phyloP scores from a whole-genome alignment of 2,113 vertebrate species.

The Panthera leo region DNA sequence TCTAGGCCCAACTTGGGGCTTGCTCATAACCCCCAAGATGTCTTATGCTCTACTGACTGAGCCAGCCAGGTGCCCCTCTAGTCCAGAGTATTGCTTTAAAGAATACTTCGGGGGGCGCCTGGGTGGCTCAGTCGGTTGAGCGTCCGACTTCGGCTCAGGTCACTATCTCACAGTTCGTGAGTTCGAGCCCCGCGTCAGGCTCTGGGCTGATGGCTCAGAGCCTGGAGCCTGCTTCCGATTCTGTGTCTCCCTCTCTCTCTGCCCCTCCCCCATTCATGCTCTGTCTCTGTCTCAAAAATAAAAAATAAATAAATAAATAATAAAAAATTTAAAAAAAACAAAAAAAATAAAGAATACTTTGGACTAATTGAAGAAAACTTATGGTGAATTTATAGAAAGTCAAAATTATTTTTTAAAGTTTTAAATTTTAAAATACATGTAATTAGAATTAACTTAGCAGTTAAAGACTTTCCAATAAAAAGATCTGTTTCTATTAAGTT shows the following conservation, averaged over 20 bases:
- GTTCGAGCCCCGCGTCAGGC: too few relatives aligned
- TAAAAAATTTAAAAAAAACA: too few relatives aligned
- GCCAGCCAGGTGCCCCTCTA: neutral
- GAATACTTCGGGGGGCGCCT: neutral
- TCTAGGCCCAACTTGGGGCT: neutral
- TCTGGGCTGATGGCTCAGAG: too few relatives aligned
- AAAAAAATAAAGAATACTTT: neutral
- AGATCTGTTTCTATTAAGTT: neutral
- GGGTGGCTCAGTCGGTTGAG: too few relatives aligned
- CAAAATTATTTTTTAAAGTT: neutral
- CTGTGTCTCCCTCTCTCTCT: too few relatives aligned
- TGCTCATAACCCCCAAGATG: neutral
- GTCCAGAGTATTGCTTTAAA: neutral
- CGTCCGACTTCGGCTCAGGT: too few relatives aligned
- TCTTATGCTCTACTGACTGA: neutral
- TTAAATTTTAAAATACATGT: neutral
- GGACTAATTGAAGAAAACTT: neutral
- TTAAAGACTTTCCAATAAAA: neutral
- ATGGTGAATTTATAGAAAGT: neutral
- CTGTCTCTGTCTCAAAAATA: too few relatives aligned
- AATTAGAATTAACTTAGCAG: neutral
- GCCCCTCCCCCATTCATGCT: too few relatives aligned
- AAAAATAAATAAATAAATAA: too few relatives aligned
- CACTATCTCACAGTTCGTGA: too few relatives aligned
- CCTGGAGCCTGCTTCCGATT: too few relatives aligned